Evolutionary conservation across 2,113 vertebrate species (phyloP).

Genomic region (Saccopteryx leptura): DNA sequence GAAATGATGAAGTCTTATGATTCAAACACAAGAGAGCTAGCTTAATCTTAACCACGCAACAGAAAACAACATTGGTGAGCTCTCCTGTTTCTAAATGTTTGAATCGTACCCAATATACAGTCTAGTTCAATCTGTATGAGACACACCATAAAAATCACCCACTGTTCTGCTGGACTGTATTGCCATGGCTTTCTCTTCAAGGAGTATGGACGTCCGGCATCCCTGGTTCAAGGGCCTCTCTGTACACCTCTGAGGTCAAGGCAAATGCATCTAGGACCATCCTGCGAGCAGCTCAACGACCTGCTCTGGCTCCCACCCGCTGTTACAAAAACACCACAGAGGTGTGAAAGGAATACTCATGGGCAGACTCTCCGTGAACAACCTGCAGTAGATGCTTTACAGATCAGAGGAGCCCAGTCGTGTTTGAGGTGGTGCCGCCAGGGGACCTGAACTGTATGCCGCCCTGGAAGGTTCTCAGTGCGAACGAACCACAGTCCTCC

Average conservation of each 20-base stretch:
- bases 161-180: no score
- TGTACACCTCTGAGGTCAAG: neutral
- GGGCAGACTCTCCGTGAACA: rapidly evolving
- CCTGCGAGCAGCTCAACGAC: neutral
- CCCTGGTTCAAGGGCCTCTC: neutral
- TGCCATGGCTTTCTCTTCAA: neutral
- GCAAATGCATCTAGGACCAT: neutral
- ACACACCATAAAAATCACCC: no score
- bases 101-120: no score
- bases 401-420: neutral
- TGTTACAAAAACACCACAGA: neutral
- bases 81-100: no score
- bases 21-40: no score
- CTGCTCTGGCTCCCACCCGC: neutral
- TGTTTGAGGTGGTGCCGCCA: neutral
- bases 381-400: rapidly evolving
- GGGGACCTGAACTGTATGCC: rapidly evolving
- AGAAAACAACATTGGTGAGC: no score
- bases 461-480: neutral
- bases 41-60: no score
- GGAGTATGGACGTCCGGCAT: neutral
- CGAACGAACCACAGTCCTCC: neutral
- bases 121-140: no score
- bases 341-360: neutral
- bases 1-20: no score